Percentiles rank a stretch among this genome's conserved stretches.
These are phyloP conservation scores for Corvus hawaiiensis DNA, from an alignment of 2,113 vertebrate genomes.

Conservation along the genomic window DNA sequence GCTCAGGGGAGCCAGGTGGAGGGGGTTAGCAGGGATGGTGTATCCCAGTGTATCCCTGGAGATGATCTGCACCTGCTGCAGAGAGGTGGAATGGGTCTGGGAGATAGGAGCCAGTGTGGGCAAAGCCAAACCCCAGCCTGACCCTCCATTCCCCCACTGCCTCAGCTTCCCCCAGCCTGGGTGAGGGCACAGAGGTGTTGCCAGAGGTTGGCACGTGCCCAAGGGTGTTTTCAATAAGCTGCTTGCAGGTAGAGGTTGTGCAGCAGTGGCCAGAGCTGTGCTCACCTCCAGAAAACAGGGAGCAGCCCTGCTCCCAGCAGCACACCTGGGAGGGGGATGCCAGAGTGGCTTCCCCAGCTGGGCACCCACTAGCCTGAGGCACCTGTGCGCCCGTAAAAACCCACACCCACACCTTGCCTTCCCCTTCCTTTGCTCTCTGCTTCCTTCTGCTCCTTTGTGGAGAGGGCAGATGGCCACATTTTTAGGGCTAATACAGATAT, in stretches of 20 bases:
- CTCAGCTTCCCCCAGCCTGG: not conserved
- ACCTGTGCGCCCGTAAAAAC: not conserved
- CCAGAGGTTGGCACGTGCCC: rapidly evolving
- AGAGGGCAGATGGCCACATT: rapidly evolving
- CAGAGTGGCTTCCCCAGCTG: not conserved
- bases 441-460: not conserved
- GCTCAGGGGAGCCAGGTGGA: rapidly evolving
- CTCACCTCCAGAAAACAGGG: not conserved
- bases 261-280: not conserved
- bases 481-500: not conserved
- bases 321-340: not conserved
- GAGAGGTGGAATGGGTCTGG: not conserved
- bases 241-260: not conserved
- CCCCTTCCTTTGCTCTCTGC: rapidly evolving
- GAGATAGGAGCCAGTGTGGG: not conserved
- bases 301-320: not conserved
- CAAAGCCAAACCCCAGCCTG: not conserved
- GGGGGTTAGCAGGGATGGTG: not conserved
- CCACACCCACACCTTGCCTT: not conserved
- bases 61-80: not conserved
- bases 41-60: not conserved
- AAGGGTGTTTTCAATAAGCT: not conserved
- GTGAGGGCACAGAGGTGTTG: not conserved
- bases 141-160: rapidly evolving
- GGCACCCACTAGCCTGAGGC: rapidly evolving